Base-by-base conservation (phyloP, 2,888 invertebrate species). In the Cheilosia vulpina region DNA sequence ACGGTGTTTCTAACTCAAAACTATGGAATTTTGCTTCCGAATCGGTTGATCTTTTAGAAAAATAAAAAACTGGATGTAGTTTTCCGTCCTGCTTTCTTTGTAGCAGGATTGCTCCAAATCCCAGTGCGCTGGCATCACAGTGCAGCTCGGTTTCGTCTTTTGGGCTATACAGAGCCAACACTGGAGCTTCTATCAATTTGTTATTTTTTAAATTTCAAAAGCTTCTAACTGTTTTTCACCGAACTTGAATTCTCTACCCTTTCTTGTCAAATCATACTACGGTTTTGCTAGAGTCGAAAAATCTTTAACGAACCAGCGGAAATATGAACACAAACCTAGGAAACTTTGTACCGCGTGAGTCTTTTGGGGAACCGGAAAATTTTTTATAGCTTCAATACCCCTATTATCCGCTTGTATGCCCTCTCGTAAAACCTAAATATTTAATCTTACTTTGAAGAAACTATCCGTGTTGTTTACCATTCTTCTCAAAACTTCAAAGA, bases 51-150 rank as follows among this genome's bases (percentile, higher is more conserved):
- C 27, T 9, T 15, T 53, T 53, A 1, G 89, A 89, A 87, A 89
- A 90, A 75, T 89, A 90, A 57, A 89, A 89, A 0, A 91, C 72
- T 0, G 90, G 90, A 38, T 91, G 89, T 24, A 90, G 82, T 45
- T 87, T 82, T 5, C 50, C 65, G 80, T 89, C 88, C 2, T 66
- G 6, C 50, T 90, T 89, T 52, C 77, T 87, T 79, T 91, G 91
- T 50, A 91, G 15, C 17, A 91, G 75, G 9, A 91, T 88, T 0
- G 88, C 88, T 0, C 90, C 90, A 76, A 88, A 90, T 2, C 90
- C 90, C 2, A 84, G 15, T 2, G 88, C 63, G 78, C 89, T 89
- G 1, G 89, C 91, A 87, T 91, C 90, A 24, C 89, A 90, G 60
- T 91, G 90, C 47, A 91, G 71, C 75, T 91, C 90, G 4, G 90